Evolutionary conservation across 1,140 invertebrate genomes (phyloP).

Genomic region (Coelopa frigida): DNA sequence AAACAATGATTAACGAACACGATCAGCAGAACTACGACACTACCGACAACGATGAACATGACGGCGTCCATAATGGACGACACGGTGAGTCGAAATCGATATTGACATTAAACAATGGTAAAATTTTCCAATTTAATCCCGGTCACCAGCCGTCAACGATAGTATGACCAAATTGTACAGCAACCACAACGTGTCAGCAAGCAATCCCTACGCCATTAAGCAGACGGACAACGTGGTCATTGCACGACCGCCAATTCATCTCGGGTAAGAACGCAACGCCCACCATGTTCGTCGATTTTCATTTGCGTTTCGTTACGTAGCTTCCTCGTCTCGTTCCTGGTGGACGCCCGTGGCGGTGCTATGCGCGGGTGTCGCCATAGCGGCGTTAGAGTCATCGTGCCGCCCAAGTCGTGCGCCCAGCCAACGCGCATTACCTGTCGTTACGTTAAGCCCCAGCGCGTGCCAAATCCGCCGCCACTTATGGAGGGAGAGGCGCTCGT

Average conservation of each 20-base stretch:
- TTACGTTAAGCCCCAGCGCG: slow-evolving; percentile 81
- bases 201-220: slow-evolving; percentile 6
- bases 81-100: not conserved
- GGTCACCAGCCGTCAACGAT: not conserved
- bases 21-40: slow-evolving; percentile 37
- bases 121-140: not conserved
- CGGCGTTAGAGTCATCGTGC: slow-evolving; percentile 94
- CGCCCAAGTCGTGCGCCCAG: slow-evolving; percentile 88
- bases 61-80: slow-evolving; percentile 15
- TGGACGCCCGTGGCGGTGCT: slow-evolving; percentile 95
- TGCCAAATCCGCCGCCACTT: slow-evolving; percentile 89
- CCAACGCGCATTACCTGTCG: slow-evolving; percentile 86
- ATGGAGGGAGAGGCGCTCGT: slow-evolving; percentile 98
- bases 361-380: slow-evolving; percentile 97
- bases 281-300: not conserved
- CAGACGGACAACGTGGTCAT: slow-evolving; percentile 63
- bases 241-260: slow-evolving; percentile 58
- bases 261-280: slow-evolving; percentile 56
- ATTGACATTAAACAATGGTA: slow-evolving; percentile 3
- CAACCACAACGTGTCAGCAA: not conserved
- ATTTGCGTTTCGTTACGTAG: slow-evolving; percentile 49
- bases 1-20: slow-evolving; percentile 17
- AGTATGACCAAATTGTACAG: not conserved
- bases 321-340: slow-evolving; percentile 98
- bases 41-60: slow-evolving; percentile 23